Evolutionary conservation across 2,113 vertebrate genomes (phyloP).

Genomic region (Daphoenositta chrysoptera): DNA sequence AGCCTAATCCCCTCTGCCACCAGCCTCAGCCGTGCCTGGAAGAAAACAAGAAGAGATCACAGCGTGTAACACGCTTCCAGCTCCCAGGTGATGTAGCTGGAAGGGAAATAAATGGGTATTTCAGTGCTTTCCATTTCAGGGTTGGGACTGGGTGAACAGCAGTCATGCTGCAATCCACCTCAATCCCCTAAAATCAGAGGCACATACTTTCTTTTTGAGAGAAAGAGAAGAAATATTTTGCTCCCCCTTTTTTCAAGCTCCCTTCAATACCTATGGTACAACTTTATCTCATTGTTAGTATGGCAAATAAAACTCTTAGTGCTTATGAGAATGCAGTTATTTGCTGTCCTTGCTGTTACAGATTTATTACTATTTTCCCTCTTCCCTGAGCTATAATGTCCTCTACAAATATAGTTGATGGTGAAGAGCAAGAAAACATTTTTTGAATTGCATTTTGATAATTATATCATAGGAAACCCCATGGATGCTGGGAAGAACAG

Average conservation of each 20-base stretch:
- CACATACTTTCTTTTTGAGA: not conserved
- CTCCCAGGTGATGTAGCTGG: not conserved
- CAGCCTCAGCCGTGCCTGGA: not conserved
- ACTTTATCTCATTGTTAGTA: not conserved
- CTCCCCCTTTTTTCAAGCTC: not conserved
- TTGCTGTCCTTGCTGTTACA: not conserved
- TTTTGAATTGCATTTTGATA: not conserved
- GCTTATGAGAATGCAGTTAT: not conserved
- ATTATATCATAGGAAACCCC: not conserved
- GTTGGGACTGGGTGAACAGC: not conserved
- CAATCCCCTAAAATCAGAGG: not conserved
- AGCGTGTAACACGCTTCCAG: accelerated
- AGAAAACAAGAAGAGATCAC: not conserved
- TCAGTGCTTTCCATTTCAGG: not conserved
- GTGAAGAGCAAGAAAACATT: not conserved
- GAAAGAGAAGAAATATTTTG: not conserved
- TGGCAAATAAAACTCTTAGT: not conserved
- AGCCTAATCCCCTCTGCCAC: not conserved
- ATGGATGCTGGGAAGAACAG: not conserved
- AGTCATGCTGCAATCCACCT: not conserved
- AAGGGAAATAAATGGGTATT: not conserved
- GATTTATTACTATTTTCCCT: not conserved
- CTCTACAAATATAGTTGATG: not conserved
- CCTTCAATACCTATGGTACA: not conserved
- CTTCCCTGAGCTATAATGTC: not conserved